These are phyloP conservation scores for Oreochromis niloticus DNA, from an alignment of 2,113 vertebrate species.

Conservation along the genomic window DNA sequence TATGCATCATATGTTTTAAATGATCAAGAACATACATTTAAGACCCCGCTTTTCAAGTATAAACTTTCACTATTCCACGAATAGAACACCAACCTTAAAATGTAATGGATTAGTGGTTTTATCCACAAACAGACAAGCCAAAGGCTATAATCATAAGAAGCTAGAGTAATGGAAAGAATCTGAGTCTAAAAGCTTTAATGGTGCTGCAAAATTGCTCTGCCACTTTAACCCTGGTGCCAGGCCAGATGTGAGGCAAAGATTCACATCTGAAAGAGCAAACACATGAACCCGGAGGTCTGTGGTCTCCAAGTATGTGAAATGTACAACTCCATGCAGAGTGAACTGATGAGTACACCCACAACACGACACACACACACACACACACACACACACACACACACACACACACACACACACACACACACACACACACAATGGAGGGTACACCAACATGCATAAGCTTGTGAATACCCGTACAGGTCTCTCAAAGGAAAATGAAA, in stretches of 20 bases:
- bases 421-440: not conserved
- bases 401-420: not conserved
- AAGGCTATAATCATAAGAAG: slow-evolving; percentile 24
- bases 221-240: slow-evolving; percentile 23
- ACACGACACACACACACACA: not conserved
- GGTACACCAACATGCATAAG: slow-evolving; percentile 25
- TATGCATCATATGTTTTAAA: not conserved
- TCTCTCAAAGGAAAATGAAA: slow-evolving; percentile 68
- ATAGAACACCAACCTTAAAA: not conserved
- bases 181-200: slow-evolving; percentile 35
- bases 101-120: not conserved
- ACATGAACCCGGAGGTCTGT: slow-evolving; percentile 8
- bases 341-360: slow-evolving; percentile 21
- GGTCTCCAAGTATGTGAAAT: slow-evolving; percentile 9
- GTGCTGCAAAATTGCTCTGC: slow-evolving; percentile 25
- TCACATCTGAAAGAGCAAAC: slow-evolving; percentile 26
- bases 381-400: not conserved
- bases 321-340: slow-evolving; percentile 18
- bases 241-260: slow-evolving; percentile 40
- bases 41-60: not conserved
- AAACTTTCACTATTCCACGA: not conserved
- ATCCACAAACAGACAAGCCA: slow-evolving; percentile 10
- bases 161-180: slow-evolving; percentile 37
- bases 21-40: not conserved
- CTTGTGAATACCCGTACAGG: slow-evolving; percentile 37